phyloP scores from a whole-genome alignment of 2,113 vertebrate species.

The Microtus oregoni region DNA sequence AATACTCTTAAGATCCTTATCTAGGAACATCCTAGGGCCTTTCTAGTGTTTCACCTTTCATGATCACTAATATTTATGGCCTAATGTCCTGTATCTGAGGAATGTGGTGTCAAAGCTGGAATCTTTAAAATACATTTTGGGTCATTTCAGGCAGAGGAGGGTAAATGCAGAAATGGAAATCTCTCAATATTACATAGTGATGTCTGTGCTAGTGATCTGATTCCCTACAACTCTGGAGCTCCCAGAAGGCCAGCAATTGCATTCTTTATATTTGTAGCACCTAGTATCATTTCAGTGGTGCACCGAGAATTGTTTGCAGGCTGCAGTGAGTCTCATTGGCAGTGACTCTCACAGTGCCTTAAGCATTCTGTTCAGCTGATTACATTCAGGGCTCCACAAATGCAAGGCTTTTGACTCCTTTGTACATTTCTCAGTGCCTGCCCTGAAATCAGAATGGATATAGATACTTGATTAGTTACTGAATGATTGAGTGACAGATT shows the following conservation, averaged over 20 bases:
- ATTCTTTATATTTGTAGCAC: not conserved
- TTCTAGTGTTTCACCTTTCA: rapidly evolving
- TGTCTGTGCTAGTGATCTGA: not conserved
- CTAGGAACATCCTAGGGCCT: rapidly evolving
- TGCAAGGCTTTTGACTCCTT: not conserved
- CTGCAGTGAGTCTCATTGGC: not conserved
- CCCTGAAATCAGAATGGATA: not conserved
- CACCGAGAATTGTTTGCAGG: not conserved
- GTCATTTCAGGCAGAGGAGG: not conserved
- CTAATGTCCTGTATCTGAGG: not conserved
- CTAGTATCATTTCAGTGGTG: not conserved
- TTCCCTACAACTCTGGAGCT: not conserved
- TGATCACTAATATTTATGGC: not conserved
- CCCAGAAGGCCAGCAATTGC: not conserved
- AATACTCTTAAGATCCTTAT: not conserved
- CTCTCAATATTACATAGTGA: not conserved
- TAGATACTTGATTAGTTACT: not conserved
- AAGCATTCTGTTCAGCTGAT: not conserved
- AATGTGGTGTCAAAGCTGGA: not conserved
- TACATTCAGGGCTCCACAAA: not conserved
- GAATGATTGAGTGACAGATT: not conserved
- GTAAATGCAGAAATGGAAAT: not conserved
- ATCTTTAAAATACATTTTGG: not conserved
- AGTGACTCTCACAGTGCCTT: too few relatives aligned
- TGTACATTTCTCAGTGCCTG: not conserved